A percentile compares a stretch with the other conserved stretches of the same genome.
These are phyloP conservation scores for Benthosema pterotum DNA, from an alignment of 2,797 vertebrate genomes.

Conservation along the genomic window DNA sequence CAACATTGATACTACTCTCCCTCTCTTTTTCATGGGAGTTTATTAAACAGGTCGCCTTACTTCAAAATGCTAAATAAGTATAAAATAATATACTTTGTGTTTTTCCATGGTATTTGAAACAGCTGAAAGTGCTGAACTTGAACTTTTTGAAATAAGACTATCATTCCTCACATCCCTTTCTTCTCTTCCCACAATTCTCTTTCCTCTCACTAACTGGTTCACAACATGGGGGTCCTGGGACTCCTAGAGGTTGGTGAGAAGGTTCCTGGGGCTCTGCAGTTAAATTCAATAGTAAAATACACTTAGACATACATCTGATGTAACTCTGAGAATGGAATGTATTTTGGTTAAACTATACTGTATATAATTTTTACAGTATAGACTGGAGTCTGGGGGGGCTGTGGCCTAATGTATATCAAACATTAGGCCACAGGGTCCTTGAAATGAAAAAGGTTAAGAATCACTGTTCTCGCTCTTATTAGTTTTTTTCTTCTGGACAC, in stretches of 20 bases:
- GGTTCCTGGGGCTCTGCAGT: no score
- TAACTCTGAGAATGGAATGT: no score
- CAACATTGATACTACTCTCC: conserved; percentile 53
- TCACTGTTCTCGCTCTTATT: not conserved
- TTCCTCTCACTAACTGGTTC: conserved; percentile 34
- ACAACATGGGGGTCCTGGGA: no score
- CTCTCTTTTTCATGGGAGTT: conserved; percentile 50
- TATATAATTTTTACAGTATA: no score
- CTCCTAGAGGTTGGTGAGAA: no score
- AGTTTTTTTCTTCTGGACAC: conserved; percentile 9
- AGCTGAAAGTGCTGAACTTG: conserved; percentile 59
- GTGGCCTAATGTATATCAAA: no score
- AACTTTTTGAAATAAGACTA: conserved; percentile 50
- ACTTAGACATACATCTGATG: no score
- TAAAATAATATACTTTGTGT: conserved; percentile 49
- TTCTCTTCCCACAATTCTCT: conserved; percentile 36
- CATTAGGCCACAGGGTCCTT: no score
- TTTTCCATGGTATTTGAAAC: conserved; percentile 59
- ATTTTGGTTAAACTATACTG: no score
- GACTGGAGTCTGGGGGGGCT: no score
- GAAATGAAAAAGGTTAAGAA: no score
- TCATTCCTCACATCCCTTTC: conserved; percentile 42
- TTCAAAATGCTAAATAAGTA: conserved; percentile 60
- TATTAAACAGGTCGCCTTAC: conserved; percentile 28
- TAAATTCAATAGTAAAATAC: no score